phyloP scores from a whole-genome alignment of 2,113 vertebrate genomes.

The Panurus biarmicus region DNA sequence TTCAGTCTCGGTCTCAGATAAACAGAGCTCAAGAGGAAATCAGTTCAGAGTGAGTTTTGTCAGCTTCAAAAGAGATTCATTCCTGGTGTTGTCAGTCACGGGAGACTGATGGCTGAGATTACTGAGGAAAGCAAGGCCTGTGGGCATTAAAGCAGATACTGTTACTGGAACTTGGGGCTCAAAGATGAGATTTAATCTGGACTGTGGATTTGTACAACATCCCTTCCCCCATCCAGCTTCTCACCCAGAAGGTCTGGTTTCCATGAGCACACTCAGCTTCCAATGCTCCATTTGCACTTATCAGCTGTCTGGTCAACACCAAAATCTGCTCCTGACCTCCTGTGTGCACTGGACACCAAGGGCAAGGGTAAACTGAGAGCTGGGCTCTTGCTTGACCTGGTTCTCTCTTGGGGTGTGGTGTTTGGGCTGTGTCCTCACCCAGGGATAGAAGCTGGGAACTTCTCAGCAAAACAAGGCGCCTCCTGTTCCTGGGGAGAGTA shows the following conservation, averaged over 20 bases:
- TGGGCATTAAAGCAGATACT: slow-evolving; percentile 20
- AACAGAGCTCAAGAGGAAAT: slow-evolving; percentile 18
- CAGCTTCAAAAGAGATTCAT: slow-evolving; percentile 34
- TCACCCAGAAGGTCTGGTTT: not conserved
- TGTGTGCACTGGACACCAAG: not conserved
- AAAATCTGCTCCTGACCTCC: not conserved
- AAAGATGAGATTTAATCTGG: slow-evolving; percentile 23
- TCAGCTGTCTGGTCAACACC: not conserved
- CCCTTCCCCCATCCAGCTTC: not conserved
- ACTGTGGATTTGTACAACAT: not conserved
- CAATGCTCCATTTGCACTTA: not conserved
- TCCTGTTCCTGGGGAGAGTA: fast-evolving
- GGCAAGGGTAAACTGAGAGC: not conserved
- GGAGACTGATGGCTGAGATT: slow-evolving; percentile 27
- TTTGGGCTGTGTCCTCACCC: not conserved
- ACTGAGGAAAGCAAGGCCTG: slow-evolving; percentile 13
- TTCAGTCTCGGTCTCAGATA: not conserved
- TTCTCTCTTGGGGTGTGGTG: not conserved
- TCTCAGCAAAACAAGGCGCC: not conserved
- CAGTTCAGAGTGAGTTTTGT: slow-evolving; percentile 27
- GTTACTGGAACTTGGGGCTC: not conserved
- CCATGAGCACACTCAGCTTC: not conserved
- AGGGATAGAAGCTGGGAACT: not conserved
- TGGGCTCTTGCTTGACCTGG: not conserved
- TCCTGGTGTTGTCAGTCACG: not conserved